Conservation (phyloP, 92 coral and sea anemone species). For the Montipora capitata region DNA sequence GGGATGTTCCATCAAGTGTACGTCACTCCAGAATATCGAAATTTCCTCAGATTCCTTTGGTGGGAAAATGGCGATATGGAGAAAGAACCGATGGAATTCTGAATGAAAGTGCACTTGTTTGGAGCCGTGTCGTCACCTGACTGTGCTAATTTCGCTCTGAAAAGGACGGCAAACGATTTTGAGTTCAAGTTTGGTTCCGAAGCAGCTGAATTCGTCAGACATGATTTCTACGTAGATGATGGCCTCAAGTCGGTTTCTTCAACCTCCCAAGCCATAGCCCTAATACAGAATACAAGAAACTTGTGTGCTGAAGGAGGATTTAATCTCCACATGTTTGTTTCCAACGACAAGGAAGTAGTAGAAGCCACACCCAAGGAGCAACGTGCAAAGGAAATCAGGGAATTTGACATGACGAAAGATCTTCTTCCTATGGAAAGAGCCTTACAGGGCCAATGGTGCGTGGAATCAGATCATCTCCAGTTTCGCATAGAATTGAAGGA, state of each 20-base stretch:
- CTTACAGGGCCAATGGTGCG: slow-evolving; percentile 47
- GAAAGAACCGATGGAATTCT: slow-evolving; percentile 1
- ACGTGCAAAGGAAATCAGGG: slow-evolving; percentile 30
- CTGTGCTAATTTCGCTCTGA: slow-evolving; percentile 38
- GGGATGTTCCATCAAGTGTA: slow-evolving; percentile 45
- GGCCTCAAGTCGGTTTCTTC: slow-evolving; percentile 13
- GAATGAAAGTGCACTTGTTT: slow-evolving; percentile 44
- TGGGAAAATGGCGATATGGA: slow-evolving; percentile 35
- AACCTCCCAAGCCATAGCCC: neutral
- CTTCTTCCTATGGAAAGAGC: slow-evolving; percentile 57
- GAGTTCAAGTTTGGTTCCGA: slow-evolving; percentile 23
- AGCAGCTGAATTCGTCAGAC: slow-evolving; percentile 30
- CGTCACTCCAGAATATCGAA: neutral
- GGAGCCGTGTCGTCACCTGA: slow-evolving; percentile 44
- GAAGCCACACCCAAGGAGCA: slow-evolving; percentile 13
- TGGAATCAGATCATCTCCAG: too few species aligned
- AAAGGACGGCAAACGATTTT: slow-evolving; percentile 29
- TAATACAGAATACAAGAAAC: slow-evolving; percentile 1
- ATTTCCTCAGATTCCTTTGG: slow-evolving; percentile 41
- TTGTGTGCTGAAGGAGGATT: slow-evolving; percentile 51
- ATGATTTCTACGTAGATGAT: slow-evolving; percentile 24
- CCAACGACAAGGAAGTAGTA: slow-evolving; percentile 38
- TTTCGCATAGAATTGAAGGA: neutral
- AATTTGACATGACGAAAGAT: slow-evolving; percentile 6
- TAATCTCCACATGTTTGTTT: slow-evolving; percentile 46